These are phyloP conservation scores for Hippocampus comes DNA, from an alignment of 2,113 vertebrate genomes.

Conservation along the genomic window DNA sequence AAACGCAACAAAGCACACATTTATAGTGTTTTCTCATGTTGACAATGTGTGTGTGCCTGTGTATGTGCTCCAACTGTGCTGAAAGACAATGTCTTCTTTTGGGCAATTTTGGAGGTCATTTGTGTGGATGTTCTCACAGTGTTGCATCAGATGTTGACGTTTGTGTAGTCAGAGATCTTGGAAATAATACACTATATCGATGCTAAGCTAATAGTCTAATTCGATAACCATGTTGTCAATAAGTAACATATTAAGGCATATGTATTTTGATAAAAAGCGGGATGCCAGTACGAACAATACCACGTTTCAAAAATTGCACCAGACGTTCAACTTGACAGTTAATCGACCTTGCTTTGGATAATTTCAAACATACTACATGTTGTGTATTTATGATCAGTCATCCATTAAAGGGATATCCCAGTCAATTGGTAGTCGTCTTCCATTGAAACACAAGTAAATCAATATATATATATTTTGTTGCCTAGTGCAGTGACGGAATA, in stretches of 20 bases:
- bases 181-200: constrained; percentile 37
- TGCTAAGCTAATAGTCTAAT: constrained; percentile 62
- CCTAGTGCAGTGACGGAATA: too few relatives aligned
- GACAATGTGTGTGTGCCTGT: constrained; percentile 53
- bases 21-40: constrained; percentile 48
- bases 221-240: constrained; percentile 45
- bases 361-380: constrained; percentile 9
- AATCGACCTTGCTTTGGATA: not conserved
- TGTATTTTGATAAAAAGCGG: constrained; percentile 45
- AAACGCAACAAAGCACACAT: constrained; percentile 41
- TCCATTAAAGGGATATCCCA: not conserved
- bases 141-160: constrained; percentile 47
- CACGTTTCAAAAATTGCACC: not conserved
- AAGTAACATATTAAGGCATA: constrained; percentile 34
- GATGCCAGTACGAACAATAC: constrained; percentile 16
- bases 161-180: constrained; percentile 50
- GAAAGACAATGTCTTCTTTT: constrained; percentile 40
- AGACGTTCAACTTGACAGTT: constrained; percentile 1
- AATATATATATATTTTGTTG: too few relatives aligned
- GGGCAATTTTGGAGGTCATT: constrained; percentile 30
- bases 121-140: constrained; percentile 36
- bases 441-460: not conserved
- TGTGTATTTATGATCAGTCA: constrained; percentile 10
- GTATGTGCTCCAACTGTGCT: constrained; percentile 43
- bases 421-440: not conserved